Base-by-base conservation (phyloP, 2,888 invertebrate genomes). In the Brachyptera putata region DNA sequence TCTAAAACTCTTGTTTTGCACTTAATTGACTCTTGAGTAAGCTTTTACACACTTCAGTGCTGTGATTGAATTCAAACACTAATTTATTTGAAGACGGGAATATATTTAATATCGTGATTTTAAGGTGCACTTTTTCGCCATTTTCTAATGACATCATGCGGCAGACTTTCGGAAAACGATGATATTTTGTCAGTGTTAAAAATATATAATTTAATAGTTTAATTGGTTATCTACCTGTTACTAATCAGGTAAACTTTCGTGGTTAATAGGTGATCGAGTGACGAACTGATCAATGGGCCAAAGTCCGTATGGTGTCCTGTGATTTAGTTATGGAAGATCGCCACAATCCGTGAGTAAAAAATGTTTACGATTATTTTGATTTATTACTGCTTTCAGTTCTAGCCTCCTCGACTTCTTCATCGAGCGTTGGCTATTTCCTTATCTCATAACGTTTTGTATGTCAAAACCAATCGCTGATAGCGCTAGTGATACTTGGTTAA, bases 321-420 rank as follows among this genome's bases (percentile, higher is more conserved):
- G 64, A 64, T 60, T 57, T 59, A 57, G 61, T 64, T 34, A 64
- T 64, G 64, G 64, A 64, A 61, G 61, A 64, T 56, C 60, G 61
- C 24, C 48, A 24, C 30, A 60, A 59, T 24, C 56, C 56, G 63
- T 63, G 30, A 63, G 63, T 63, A 41, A 25, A 22, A 14, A 25
- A 11, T n/a, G 21, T 41, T n/a, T 18, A 18, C 14, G 21, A 9
- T 25, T n/a, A n/a, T 1, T 36, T 55, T 55, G 5, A 34, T 25
- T 26, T 30, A 36, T 49, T 30, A n/a, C n/a, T n/a, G n/a, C n/a
- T n/a, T n/a, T n/a, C n/a, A n/a, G n/a, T n/a, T n/a, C n/a, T n/a
- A n/a, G n/a, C n/a, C n/a, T n/a, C n/a, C n/a, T n/a, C n/a, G n/a
- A n/a, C n/a, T n/a, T n/a, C n/a, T n/a, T n/a, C n/a, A n/a, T n/a